Evolutionary conservation across 2,888 invertebrate species (phyloP), one percentile per base, ranked within the genome.

Genomic region (Oscheius onirici): DNA sequence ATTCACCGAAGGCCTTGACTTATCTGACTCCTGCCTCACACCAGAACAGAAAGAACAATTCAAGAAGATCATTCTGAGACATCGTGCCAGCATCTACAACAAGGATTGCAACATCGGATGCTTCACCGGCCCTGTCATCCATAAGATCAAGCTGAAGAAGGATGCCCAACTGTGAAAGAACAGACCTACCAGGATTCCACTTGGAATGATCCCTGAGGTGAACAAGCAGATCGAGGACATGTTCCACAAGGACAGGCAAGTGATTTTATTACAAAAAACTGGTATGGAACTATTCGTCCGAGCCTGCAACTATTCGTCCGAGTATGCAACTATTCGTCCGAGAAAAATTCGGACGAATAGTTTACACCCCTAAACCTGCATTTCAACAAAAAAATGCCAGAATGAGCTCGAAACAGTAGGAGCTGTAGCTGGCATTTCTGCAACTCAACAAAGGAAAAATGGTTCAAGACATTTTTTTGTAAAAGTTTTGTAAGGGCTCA

Each of bases 91-190:
- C 13, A 73, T 73, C 57, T 73, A 63, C 66, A 74, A 73, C 51
- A 72, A 72, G n/a, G 74, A 76, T 22, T 60, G 66, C 13, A 20
- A 71, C 13, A 68, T 76, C 20, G 76, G 76, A 51, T 6, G 26
- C 1, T 76, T 69, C 67, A 69, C 13, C 1, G 74, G 76, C 22
- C 69, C 68, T 28, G 44, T 74, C 3, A 52, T 72, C 24, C 76
- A 76, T 51, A 24, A 1, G 2, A 76, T 76, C 24, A 51, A 44
- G 6, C 57, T 76, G 13, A 15, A 58, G 15, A 1, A 22, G 0
- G 71, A 71, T n/a, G 5, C 51, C 15, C 57, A 46, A 2, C 44
- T 71, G 20, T 71, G 71, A 0, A 65, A 55, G 52, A 51, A 72
- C 8, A 40, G 71, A n/a, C 46, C n/a, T 1, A 46, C 54, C 28